A percentile compares a stretch with the other conserved stretches of the same genome.
Conservation (phyloP, 2,888 invertebrate species). For the Nasonia oneida region DNA sequence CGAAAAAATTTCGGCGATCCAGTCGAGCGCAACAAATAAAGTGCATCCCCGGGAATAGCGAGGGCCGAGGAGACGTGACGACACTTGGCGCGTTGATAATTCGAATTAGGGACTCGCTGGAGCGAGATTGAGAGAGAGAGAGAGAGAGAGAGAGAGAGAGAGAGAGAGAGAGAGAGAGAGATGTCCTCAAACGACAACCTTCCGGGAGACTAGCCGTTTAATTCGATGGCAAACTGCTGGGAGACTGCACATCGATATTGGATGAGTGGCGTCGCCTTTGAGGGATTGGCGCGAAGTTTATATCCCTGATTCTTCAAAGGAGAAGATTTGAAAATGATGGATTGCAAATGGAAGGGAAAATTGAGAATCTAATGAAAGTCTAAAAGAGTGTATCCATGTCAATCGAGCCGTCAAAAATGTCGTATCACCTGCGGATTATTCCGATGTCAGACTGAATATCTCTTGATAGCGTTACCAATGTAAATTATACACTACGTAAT, state of each 20-base stretch:
- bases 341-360: too few species aligned
- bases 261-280: conserved; percentile 7
- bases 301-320: background rate
- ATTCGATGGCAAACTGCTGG: conserved; percentile 38
- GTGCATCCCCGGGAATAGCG: conserved; percentile 12
- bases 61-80: conserved; percentile 41
- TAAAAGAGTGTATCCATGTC: too few species aligned
- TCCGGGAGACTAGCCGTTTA: conserved; percentile 48
- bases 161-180: conserved; percentile 21
- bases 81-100: conserved; percentile 60
- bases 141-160: too few species aligned
- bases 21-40: conserved; percentile 28
- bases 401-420: too few species aligned
- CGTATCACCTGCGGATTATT: too few species aligned
- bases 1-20: background rate
- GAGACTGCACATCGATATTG: conserved; percentile 35
- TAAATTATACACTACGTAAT: too few species aligned
- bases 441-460: too few species aligned
- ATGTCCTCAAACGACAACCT: conserved; percentile 46
- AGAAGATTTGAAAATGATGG: too few species aligned
- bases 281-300: background rate
- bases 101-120: conserved; percentile 51
- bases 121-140: conserved; percentile 5
- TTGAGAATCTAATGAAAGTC: too few species aligned
- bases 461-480: too few species aligned